These are phyloP conservation scores for Pimephales promelas DNA, from an alignment of 2,113 vertebrate genomes.

Conservation along the genomic window DNA sequence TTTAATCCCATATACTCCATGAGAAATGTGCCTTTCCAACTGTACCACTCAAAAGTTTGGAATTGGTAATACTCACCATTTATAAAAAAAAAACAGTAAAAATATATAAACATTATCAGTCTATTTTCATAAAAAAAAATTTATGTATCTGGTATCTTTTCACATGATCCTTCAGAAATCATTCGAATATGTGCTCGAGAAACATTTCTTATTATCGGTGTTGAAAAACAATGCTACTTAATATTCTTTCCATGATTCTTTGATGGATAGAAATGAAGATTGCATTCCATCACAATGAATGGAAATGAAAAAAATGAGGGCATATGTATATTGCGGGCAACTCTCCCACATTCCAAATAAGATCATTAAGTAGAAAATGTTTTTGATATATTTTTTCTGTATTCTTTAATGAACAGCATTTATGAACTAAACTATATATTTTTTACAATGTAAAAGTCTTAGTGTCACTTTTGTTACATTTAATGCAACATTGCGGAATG, in stretches of 20 bases:
- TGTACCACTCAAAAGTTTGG: not conserved
- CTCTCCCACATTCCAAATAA: conserved; percentile 72
- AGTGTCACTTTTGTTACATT: too few relatives aligned
- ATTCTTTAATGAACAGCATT: too few relatives aligned
- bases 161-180: not conserved
- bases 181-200: not conserved
- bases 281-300: conserved; percentile 25
- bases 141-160: too few relatives aligned
- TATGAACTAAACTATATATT: too few relatives aligned
- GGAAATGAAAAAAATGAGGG: conserved; percentile 70
- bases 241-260: too few relatives aligned
- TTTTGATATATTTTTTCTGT: too few relatives aligned
- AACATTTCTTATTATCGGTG: too few relatives aligned
- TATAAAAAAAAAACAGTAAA: not conserved
- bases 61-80: not conserved
- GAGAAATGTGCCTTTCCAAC: not conserved
- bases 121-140: not conserved
- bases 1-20: not conserved
- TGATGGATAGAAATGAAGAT: not conserved
- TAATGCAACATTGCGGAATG: too few relatives aligned
- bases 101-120: too few relatives aligned
- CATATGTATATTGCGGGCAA: conserved; percentile 74
- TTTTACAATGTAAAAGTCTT: too few relatives aligned
- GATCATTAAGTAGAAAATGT: conserved; percentile 56
- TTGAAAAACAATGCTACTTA: too few relatives aligned